phyloP scores from a whole-genome alignment of 2,888 invertebrate species.

The Dorcus parallelipipedus region DNA sequence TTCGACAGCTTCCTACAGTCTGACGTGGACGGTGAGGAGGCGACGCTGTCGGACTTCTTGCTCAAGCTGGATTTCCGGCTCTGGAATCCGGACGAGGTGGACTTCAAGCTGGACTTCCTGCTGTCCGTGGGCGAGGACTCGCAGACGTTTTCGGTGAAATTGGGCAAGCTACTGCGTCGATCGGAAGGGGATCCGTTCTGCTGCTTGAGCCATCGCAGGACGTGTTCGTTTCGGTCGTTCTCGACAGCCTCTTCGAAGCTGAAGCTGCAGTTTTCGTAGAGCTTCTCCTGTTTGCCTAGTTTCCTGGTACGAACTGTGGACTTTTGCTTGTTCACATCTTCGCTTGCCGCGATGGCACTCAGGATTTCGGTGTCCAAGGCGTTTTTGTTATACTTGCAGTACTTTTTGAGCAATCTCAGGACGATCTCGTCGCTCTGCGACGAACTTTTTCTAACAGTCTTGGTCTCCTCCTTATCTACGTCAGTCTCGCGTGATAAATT shows the following conservation, averaged over 20 bases:
- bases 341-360: constrained; percentile 41
- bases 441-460: constrained; percentile 28
- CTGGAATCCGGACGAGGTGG: constrained; percentile 26
- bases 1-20: constrained; percentile 35
- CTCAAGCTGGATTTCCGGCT: constrained; percentile 24
- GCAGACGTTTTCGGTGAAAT: constrained; percentile 24
- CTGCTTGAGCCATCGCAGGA: constrained; percentile 47
- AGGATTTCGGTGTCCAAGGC: constrained; percentile 44
- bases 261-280: constrained; percentile 45
- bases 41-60: constrained; percentile 38
- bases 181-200: constrained; percentile 27
- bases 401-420: constrained; percentile 45
- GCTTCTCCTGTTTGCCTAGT: constrained; percentile 41
- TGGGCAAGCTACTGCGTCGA: constrained; percentile 24
- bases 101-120: constrained; percentile 36
- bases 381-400: constrained; percentile 47
- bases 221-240: constrained; percentile 46
- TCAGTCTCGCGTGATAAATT: constrained; percentile 43
- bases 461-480: constrained; percentile 18
- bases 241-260: constrained; percentile 37
- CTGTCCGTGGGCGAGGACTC: constrained; percentile 40
- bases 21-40: constrained; percentile 32
- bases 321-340: constrained; percentile 18
- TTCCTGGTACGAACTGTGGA: constrained; percentile 31
- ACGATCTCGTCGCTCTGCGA: constrained; percentile 47